A percentile compares a stretch with the other conserved stretches of the same genome.
Evolutionary conservation across 2,797 vertebrate genomes (phyloP).

Genomic region (Hafferia zeledoni): DNA sequence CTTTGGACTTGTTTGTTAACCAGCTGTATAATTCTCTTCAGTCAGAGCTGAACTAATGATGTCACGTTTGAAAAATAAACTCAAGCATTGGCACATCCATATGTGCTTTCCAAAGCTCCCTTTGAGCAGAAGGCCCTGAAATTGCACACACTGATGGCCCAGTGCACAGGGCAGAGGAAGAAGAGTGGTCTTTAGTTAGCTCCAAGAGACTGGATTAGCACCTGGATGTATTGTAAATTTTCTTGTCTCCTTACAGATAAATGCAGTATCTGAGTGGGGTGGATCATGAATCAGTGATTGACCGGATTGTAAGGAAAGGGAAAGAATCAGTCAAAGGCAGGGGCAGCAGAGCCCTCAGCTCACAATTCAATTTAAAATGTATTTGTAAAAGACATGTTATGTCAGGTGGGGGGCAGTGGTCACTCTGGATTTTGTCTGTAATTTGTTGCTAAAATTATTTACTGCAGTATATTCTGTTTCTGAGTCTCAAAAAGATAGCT

Average conservation of each 20-base stretch:
- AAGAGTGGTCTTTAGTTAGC: background rate
- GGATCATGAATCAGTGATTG: background rate
- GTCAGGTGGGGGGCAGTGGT: background rate
- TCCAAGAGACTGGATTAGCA: background rate
- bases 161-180: background rate
- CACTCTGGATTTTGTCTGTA: background rate
- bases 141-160: accelerated
- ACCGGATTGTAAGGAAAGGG: background rate
- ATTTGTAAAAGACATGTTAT: background rate
- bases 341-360: background rate
- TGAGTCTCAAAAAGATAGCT: background rate
- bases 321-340: background rate
- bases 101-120: background rate
- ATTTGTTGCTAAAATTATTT: background rate
- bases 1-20: background rate
- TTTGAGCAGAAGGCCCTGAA: background rate
- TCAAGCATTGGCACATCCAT: background rate
- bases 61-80: background rate
- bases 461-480: background rate
- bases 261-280: background rate
- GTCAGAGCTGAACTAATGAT: background rate
- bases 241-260: background rate
- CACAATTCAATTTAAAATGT: background rate
- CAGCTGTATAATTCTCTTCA: background rate
- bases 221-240: background rate